Evolutionary conservation across 1,140 invertebrate species (phyloP).

Genomic region (Eufriesea mexicana): DNA sequence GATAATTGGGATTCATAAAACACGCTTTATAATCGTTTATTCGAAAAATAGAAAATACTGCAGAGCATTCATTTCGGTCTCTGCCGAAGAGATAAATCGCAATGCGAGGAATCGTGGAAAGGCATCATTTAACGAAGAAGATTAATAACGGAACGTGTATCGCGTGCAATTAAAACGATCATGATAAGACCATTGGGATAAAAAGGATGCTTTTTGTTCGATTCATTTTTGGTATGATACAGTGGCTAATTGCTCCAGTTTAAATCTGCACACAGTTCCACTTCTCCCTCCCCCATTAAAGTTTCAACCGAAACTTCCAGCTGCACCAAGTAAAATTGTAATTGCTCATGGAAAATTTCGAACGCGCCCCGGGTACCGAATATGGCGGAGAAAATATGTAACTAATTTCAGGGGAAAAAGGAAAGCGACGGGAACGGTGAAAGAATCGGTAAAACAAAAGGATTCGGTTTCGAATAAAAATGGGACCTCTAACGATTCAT

Average conservation of each 20-base stretch:
- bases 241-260: slow-evolving; percentile 15
- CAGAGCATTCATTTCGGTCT: no score
- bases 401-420: background rate
- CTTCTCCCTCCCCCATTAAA: slow-evolving; percentile 16
- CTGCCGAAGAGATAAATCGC: no score
- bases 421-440: background rate
- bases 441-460: background rate
- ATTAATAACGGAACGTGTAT: background rate
- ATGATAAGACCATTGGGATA: background rate
- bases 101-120: no score
- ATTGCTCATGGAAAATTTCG: slow-evolving; percentile 12
- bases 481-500: no score
- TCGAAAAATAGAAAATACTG: background rate
- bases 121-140: no score
- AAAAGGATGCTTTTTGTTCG: background rate
- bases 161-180: background rate
- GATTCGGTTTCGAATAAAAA: background rate
- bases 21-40: background rate
- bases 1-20: background rate
- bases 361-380: background rate
- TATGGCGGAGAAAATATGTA: background rate
- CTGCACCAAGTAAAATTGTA: slow-evolving; percentile 8
- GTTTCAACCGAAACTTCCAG: slow-evolving; percentile 1
- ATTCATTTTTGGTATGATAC: background rate
- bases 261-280: background rate